These are phyloP conservation scores for Anolis sagrei DNA, from an alignment of 2,113 vertebrate genomes.

Conservation along the genomic window DNA sequence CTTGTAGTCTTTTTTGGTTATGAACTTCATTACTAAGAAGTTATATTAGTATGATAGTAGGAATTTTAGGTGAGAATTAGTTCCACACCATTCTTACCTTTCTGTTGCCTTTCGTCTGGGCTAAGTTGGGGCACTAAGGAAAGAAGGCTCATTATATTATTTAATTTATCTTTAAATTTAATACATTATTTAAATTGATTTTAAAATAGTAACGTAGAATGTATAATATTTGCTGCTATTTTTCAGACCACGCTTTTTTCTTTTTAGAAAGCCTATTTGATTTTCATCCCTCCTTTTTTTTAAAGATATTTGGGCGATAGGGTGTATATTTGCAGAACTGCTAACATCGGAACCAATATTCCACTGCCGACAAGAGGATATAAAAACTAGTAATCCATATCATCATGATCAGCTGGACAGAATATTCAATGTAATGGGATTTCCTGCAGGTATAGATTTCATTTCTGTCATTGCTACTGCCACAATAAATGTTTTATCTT, in stretches of 20 bases:
- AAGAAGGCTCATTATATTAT: too few relatives aligned
- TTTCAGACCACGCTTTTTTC: conserved; percentile 45
- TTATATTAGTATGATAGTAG: too few relatives aligned
- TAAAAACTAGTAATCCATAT: conserved; percentile 99
- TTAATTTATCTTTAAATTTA: too few relatives aligned
- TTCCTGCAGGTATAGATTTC: conserved; percentile 92
- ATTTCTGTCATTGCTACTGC: conserved; percentile 64
- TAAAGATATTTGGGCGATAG: conserved; percentile 99
- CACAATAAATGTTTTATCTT: conserved; percentile 52
- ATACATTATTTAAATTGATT: too few relatives aligned
- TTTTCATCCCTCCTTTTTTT: conserved; percentile 65
- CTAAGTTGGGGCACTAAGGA: too few relatives aligned
- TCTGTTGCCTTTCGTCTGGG: too few relatives aligned
- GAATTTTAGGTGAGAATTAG: too few relatives aligned
- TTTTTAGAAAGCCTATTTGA: conserved; percentile 75
- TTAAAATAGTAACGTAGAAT: neutral
- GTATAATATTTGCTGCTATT: conserved; percentile 30
- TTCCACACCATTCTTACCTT: too few relatives aligned
- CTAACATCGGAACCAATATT: conserved; percentile 99
- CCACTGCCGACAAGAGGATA: conserved; percentile 99
- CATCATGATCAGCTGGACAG: conserved; percentile 99
- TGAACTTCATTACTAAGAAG: too few relatives aligned
- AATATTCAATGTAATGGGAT: conserved; percentile 99
- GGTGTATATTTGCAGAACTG: conserved; percentile 99
- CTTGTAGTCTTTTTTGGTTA: too few relatives aligned